Evolutionary conservation across 53 echinoderm and acorn worm genomes (phyloP), one percentile per base, ranked within the genome.

Genomic region (Crossaster papposus): DNA sequence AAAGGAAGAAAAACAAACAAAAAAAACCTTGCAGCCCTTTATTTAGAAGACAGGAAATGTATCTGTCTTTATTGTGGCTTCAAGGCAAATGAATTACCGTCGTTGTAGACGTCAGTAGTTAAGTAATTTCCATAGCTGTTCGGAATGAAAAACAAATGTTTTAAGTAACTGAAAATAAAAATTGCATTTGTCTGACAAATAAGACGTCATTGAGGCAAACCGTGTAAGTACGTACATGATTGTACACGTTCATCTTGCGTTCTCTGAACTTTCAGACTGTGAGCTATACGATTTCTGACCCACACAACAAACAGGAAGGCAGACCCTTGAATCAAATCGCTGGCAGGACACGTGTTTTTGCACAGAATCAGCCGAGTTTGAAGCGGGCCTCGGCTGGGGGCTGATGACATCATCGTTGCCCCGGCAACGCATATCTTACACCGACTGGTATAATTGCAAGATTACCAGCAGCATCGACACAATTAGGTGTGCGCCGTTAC

Each of bases 361-460:
- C 83, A 70, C 70, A 44, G 83, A 83, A 83, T 70, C 51, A 50
- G 24, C 29, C 17, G 72, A 83, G 83, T 83, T 83, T 44, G 70
- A 83, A 83, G 70, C 51, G 51, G 44, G 51, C 29, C 9, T 28
- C 51, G 51, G 79, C 51, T 14, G 30, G 18, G n/a, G 83, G 74
- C 51, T 85, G 85, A 85, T 85, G 85, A 85, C 85, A 74, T 85
- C 85, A 85, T 73, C 74, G 74, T 85, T 51, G 74, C 74, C 74
- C n/a, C 15, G 85, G 85, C 85, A 85, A 85, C 74, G 85, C 53
- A 85, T 85, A 85, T 85, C 85, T 85, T 85, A 85, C 85, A 54
- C 85, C 32, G 74, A 30, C 72, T 85, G 85, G 85, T 85, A 73
- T 85, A 74, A 85, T 85, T 85, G 85, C 73, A n/a, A 85, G 85